These are phyloP conservation scores for Homalodisca vitripennis DNA, from an alignment of 1,140 invertebrate species.

Conservation along the genomic window DNA sequence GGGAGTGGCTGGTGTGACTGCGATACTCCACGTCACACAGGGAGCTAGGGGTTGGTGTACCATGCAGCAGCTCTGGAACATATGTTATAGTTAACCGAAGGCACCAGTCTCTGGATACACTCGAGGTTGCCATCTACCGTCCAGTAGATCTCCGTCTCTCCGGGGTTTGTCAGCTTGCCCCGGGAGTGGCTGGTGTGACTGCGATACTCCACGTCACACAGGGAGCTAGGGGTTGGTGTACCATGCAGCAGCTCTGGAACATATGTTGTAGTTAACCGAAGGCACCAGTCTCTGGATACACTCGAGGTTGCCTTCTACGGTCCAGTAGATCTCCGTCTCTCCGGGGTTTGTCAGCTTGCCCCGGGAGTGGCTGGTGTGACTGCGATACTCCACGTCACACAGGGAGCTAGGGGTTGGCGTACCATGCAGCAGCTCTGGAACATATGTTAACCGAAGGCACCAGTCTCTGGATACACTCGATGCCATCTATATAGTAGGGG, in stretches of 20 bases:
- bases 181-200: conserved; percentile 61
- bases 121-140: conserved; percentile 63
- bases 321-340: conserved; percentile 64
- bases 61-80: conserved; percentile 66
- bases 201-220: conserved; percentile 74
- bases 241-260: conserved; percentile 65
- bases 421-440: conserved; percentile 65
- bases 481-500: conserved; percentile 66
- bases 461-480: conserved; percentile 69
- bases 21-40: conserved; percentile 73
- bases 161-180: conserved; percentile 63
- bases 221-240: conserved; percentile 67
- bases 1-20: conserved; percentile 60
- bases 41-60: conserved; percentile 68
- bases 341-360: conserved; percentile 65
- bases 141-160: conserved; percentile 63
- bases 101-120: conserved; percentile 70
- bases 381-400: conserved; percentile 74
- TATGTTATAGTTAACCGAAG: conserved; percentile 65
- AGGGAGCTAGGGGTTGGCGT: conserved; percentile 69
- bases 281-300: conserved; percentile 72
- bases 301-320: conserved; percentile 62
- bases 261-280: no score
- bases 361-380: conserved; percentile 59
- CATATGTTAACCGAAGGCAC: conserved; percentile 58